phyloP scores from a whole-genome alignment of 2,888 invertebrate species.

The Aphodius granarius region DNA sequence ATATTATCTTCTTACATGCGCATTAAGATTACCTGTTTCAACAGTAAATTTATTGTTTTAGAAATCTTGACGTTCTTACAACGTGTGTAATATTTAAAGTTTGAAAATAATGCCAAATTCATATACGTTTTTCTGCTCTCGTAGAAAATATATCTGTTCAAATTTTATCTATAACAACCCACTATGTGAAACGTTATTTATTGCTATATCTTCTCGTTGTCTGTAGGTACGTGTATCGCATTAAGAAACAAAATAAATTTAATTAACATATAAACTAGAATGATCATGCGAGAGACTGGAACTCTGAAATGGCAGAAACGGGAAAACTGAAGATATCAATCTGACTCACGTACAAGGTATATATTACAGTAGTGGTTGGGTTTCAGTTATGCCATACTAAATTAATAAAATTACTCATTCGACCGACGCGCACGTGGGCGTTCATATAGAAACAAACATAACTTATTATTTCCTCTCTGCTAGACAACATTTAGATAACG shows the following conservation, averaged over 20 bases:
- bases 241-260: background rate
- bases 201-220: background rate
- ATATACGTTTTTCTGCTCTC: too few relatives aligned
- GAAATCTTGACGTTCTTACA: too few relatives aligned
- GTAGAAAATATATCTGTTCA: too few relatives aligned
- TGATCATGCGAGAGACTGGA: background rate
- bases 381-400: conserved; percentile 10
- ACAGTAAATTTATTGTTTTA: too few relatives aligned
- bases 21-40: too few relatives aligned
- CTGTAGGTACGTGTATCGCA: background rate
- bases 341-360: conserved; percentile 10
- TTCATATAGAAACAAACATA: background rate
- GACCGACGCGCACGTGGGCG: conserved; percentile 9
- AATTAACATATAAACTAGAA: conserved; percentile 10
- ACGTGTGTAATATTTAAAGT: too few relatives aligned
- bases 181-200: too few relatives aligned
- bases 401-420: conserved; percentile 9
- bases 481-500: background rate
- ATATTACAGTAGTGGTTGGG: conserved; percentile 1
- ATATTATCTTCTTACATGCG: too few relatives aligned
- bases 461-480: conserved; percentile 8
- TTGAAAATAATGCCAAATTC: too few relatives aligned
- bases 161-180: too few relatives aligned
- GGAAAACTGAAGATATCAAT: conserved; percentile 1
- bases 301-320: background rate